phyloP scores from a whole-genome alignment of 2,888 invertebrate genomes.

The Ochropleura leucogaster region DNA sequence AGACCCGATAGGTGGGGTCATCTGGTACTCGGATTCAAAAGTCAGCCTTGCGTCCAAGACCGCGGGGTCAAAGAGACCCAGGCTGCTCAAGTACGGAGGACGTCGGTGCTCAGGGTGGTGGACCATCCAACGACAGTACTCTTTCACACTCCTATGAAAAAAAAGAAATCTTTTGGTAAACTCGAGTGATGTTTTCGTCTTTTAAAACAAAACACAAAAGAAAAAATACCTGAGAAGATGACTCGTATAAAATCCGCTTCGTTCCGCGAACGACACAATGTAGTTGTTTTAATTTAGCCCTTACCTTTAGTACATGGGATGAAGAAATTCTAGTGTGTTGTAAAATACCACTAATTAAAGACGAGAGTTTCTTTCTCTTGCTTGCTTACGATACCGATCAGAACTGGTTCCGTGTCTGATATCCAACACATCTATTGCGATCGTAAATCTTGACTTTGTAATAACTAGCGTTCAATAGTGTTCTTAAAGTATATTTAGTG shows the following conservation, averaged over 20 bases:
- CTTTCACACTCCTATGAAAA: constrained; percentile 88
- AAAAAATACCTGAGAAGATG: not conserved
- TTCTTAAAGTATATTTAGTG: not conserved
- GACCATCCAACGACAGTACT: constrained; percentile 90
- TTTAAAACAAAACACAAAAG: not conserved
- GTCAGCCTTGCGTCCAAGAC: constrained; percentile 82
- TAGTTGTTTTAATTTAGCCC: not conserved
- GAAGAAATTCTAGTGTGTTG: not conserved
- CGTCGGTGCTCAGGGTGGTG: constrained; percentile 89
- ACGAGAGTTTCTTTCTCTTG: not conserved
- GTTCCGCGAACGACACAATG: not conserved
- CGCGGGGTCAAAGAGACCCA: constrained; percentile 88
- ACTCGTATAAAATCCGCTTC: not conserved
- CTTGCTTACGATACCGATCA: not conserved
- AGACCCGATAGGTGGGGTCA: constrained; percentile 57
- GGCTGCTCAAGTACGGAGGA: constrained; percentile 88
- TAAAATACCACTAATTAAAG: not conserved
- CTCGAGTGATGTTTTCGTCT: not conserved
- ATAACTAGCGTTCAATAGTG: not conserved
- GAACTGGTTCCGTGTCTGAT: not conserved
- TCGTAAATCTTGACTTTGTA: not conserved
- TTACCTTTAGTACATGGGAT: not conserved
- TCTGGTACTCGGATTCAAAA: constrained; percentile 75
- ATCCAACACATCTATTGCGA: not conserved
- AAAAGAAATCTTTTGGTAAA: not conserved